Evolutionary conservation across 2,113 vertebrate genomes (phyloP), one percentile per base, ranked within the genome.

Genomic region (Pangasianodon gigas): DNA sequence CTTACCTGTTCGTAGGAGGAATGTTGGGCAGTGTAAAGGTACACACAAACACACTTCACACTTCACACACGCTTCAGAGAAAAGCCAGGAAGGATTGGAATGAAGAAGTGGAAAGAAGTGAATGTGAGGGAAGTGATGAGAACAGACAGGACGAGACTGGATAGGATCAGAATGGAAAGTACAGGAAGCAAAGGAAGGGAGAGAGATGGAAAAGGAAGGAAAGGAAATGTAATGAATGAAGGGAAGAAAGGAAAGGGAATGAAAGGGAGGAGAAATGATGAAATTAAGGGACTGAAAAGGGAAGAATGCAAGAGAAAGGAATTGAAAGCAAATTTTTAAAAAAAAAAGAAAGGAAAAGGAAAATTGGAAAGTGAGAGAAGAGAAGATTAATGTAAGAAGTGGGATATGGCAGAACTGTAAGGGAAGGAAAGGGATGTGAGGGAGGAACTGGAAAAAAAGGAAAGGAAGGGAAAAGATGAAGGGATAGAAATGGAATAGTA

Each of bases 1-100:
- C 98, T 29, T 95, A 98, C 95, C 96, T 99, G n/a, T 99, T 99
- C 91, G 98, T 99, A 18, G 98, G 98, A 56, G 98, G 98, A 56
- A 97, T 99, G 93, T 94, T 98, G 77, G 97, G 94, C 88, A 97
- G 96, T 87, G 92, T 98, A 89, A 99, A 99, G 97, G 98, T 99
- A 82, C 7, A 58, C 80, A 11, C 80, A 8, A 9, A 19, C 14
- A n/a, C 80, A 56, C 26, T 26, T 4, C 6, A 21, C 37, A 77
- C 58, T 83, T 32, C 46, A 67, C 16, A 60, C 51, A 82, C n/a
- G 18, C 51, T n/a, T 52, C 79, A 18, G 77, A 18, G 44, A 26
- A n/a, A 46, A 14, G 46, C 6, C 24, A 29, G 9, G 41, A 44
- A 24, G 0, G 32, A 71, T 4, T 1, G 69, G 32, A 41, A 14